Conservation (phyloP, 2,113 vertebrate genomes). For the Ophiodon elongatus region DNA sequence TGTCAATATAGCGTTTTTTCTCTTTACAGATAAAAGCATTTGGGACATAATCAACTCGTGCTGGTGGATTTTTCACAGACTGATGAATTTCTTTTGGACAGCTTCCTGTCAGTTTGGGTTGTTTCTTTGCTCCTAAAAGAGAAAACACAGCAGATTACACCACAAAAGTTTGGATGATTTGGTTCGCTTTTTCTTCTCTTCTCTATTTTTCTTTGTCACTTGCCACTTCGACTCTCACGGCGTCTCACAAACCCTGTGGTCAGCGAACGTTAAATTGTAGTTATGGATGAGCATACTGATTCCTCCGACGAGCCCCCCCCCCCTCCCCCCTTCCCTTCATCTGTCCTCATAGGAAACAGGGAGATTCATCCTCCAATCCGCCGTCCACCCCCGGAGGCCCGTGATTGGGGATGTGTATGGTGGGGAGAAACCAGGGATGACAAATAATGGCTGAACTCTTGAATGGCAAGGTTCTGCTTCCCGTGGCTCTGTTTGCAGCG, state of each 20-base stretch:
- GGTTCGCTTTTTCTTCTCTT: not conserved
- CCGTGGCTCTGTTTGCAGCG: slow-evolving; percentile 81
- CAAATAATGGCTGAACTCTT: slow-evolving; percentile 82
- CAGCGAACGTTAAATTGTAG: slow-evolving; percentile 51
- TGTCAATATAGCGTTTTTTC: not conserved
- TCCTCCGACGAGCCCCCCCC: slow-evolving; percentile 48
- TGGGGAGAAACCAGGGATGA: slow-evolving; percentile 76
- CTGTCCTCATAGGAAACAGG: slow-evolving; percentile 77
- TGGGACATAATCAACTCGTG: not conserved
- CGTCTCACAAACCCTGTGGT: slow-evolving; percentile 51
- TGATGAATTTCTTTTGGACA: slow-evolving; percentile 13
- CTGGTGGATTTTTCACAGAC: slow-evolving; percentile 32
- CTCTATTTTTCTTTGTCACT: slow-evolving; percentile 17
- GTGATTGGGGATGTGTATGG: slow-evolving; percentile 73
- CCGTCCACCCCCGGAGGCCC: slow-evolving; percentile 70
- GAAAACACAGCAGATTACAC: slow-evolving; percentile 6
- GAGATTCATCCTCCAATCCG: slow-evolving; percentile 69
- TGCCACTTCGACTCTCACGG: slow-evolving; percentile 15
- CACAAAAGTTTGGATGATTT: slow-evolving; percentile 33
- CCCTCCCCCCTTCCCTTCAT: slow-evolving; percentile 12
- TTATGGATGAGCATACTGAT: slow-evolving; percentile 79
- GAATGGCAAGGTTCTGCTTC: slow-evolving; percentile 78
- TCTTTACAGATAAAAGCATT: slow-evolving; percentile 1
- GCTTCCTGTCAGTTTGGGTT: slow-evolving; percentile 10
- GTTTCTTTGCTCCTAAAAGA: slow-evolving; percentile 6